A percentile compares a stretch with the other conserved stretches of the same genome.
phyloP scores from a whole-genome alignment of 2,797 vertebrate genomes.

The Acomys russatus region DNA sequence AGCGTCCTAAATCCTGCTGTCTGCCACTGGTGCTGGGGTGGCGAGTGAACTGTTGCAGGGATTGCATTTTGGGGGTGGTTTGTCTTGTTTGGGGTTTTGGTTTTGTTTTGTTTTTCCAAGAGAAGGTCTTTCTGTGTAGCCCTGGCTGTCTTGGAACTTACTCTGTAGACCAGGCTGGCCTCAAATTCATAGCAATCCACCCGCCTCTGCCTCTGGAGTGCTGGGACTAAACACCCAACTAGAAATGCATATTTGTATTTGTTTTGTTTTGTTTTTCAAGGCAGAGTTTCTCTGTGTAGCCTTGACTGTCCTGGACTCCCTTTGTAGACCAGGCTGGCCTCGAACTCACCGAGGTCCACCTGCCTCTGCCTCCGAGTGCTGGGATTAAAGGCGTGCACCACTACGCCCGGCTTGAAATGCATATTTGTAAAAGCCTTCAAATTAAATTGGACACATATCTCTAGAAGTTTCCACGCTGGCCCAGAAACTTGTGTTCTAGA shows the following conservation, averaged over 20 bases:
- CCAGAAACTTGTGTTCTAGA: constrained; percentile 7
- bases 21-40: neutral
- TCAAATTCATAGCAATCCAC: neutral
- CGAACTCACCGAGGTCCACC: neutral
- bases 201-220: neutral
- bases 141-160: neutral
- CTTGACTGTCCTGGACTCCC: neutral
- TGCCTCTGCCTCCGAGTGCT: neutral
- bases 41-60: neutral
- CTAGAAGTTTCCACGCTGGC: neutral
- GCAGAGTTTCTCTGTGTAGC: neutral
- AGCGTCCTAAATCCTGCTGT: neutral
- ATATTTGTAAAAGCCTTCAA: neutral
- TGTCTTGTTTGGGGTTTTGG: neutral
- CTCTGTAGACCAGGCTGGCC: neutral
- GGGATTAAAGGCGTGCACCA: neutral
- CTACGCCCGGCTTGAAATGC: neutral
- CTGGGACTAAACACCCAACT: neutral
- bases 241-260: neutral
- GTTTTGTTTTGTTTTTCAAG: neutral
- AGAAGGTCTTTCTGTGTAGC: neutral
- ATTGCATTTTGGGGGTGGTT: neutral
- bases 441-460: neutral
- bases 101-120: neutral
- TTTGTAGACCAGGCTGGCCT: neutral